A percentile compares a stretch with the other conserved stretches of the same genome.
These are phyloP conservation scores for Drosophila nr. perissopoda DNA, from an alignment of 2,888 invertebrate genomes.

Conservation along the genomic window DNA sequence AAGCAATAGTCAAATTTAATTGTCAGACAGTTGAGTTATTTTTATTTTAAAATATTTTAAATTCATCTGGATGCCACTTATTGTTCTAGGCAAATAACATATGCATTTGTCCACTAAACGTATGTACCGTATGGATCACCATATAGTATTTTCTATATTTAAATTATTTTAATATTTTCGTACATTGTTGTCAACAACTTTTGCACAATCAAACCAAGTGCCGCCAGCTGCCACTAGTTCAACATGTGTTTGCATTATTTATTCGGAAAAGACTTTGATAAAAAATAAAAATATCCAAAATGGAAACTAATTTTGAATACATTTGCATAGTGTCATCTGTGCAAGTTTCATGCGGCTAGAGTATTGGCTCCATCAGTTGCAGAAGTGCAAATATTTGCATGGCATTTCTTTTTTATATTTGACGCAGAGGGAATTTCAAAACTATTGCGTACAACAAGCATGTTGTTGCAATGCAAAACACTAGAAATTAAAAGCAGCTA, in stretches of 20 bases:
- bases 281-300: conserved; percentile 43
- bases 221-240: conserved; percentile 26
- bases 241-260: conserved; percentile 13
- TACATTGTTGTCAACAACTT: conserved; percentile 19
- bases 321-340: conserved; percentile 82
- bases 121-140: not conserved
- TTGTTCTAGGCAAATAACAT: not conserved
- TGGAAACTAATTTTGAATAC: conserved; percentile 81
- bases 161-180: conserved; percentile 10
- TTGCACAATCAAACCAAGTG: conserved; percentile 33
- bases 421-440: conserved; percentile 57
- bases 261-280: not conserved
- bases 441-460: conserved; percentile 44
- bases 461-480: conserved; percentile 61
- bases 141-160: not conserved
- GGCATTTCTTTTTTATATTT: conserved; percentile 14
- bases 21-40: not conserved
- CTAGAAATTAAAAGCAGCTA: conserved; percentile 60
- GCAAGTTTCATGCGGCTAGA: conserved; percentile 54
- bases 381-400: conserved; percentile 69
- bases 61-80: not conserved
- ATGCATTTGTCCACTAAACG: not conserved
- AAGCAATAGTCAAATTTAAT: not conserved
- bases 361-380: conserved; percentile 25
- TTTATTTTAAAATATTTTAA: not conserved